Evolutionary conservation across 1,140 invertebrate species (phyloP).

Genomic region (Brachionus koreanus): DNA sequence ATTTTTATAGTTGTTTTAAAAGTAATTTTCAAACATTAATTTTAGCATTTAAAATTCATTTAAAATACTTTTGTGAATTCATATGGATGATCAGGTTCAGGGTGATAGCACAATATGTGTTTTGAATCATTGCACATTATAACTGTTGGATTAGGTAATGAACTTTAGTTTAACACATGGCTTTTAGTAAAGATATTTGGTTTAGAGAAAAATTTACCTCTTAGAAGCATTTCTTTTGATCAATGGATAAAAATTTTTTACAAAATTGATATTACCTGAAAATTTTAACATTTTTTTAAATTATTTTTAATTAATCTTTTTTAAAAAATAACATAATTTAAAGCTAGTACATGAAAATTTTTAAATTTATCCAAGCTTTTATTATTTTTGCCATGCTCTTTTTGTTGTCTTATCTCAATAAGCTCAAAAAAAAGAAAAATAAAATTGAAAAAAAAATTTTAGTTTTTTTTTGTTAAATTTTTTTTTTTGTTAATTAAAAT

Average conservation of each 20-base stretch:
- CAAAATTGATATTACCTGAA: neutral
- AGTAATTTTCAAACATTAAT: neutral
- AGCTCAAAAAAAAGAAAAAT: neutral
- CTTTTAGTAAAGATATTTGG: neutral
- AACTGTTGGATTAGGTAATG: neutral
- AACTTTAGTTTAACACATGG: neutral
- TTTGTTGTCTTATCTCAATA: neutral
- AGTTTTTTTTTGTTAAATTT: neutral
- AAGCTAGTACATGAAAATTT: neutral
- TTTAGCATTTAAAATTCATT: neutral
- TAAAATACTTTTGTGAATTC: constrained; percentile 31
- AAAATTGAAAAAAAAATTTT: no score
- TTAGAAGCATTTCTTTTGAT: neutral
- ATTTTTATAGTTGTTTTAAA: no score
- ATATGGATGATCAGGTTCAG: constrained; percentile 39
- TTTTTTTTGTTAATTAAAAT: neutral
- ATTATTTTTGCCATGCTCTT: neutral
- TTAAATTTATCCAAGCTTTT: neutral
- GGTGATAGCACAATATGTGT: constrained; percentile 42
- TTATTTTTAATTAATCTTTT: neutral
- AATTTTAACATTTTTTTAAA: neutral
- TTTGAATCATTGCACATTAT: constrained; percentile 37
- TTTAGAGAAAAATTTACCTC: neutral
- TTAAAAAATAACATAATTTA: neutral
- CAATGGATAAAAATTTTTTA: neutral